Percentiles rank a stretch among this genome's conserved stretches.
These are phyloP conservation scores for Lasiommata megera DNA, from an alignment of 2,888 invertebrate species.

Conservation along the genomic window DNA sequence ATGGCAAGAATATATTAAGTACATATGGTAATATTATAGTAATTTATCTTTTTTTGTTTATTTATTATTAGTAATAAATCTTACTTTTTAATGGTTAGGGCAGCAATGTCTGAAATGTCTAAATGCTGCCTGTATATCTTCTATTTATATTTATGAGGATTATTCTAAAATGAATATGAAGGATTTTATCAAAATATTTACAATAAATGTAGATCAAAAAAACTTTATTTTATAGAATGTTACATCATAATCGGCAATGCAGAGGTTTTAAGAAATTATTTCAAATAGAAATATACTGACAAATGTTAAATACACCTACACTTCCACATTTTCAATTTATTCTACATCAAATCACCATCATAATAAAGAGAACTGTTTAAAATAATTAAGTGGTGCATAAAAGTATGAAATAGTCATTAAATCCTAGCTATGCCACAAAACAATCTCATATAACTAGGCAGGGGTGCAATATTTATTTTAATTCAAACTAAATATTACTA, in stretches of 20 bases:
- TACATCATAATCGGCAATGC: slow-evolving; percentile 81
- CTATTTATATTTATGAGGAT: not conserved
- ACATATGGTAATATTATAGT: too few species aligned
- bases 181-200: slow-evolving; percentile 7
- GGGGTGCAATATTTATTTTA: slow-evolving; percentile 58
- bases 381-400: slow-evolving; percentile 61
- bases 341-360: slow-evolving; percentile 67
- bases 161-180: slow-evolving; percentile 5
- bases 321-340: slow-evolving; percentile 69
- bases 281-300: slow-evolving; percentile 75
- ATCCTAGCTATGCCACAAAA: slow-evolving; percentile 55
- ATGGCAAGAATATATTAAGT: too few species aligned
- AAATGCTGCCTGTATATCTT: too few species aligned
- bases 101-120: too few species aligned
- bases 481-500: slow-evolving; percentile 54
- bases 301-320: slow-evolving; percentile 73
- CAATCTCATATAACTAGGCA: slow-evolving; percentile 55
- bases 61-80: too few species aligned
- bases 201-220: slow-evolving; percentile 71
- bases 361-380: slow-evolving; percentile 56
- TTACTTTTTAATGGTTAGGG: too few species aligned
- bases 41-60: too few species aligned
- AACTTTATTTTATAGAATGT: slow-evolving; percentile 81
- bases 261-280: slow-evolving; percentile 75
- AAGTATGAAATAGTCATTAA: slow-evolving; percentile 52